Evolutionary conservation across 2,888 invertebrate genomes (phyloP).

Genomic region (Chrysina gloriosa): DNA sequence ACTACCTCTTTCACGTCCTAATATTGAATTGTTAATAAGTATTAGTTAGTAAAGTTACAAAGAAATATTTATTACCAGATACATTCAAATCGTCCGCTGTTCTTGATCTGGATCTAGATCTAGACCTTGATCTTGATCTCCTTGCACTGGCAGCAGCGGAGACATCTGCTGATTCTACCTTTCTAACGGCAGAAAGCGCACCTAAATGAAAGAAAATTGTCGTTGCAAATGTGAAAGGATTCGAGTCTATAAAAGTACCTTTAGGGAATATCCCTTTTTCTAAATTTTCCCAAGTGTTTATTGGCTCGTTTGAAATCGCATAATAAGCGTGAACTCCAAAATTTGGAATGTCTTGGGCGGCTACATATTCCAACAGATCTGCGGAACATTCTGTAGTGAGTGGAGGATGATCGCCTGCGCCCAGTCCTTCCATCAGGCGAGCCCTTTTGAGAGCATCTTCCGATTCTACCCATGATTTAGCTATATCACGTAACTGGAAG

Average conservation of each 20-base stretch:
- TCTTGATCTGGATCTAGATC: slow-evolving; percentile 38
- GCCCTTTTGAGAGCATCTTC: slow-evolving; percentile 53
- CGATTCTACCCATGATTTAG: slow-evolving; percentile 57
- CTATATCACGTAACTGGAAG: slow-evolving; percentile 57
- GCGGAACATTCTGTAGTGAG: slow-evolving; percentile 61
- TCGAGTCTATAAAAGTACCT: slow-evolving; percentile 46
- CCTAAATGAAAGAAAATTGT: slow-evolving; percentile 13
- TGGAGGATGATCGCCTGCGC: slow-evolving; percentile 56
- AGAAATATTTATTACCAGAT: not conserved
- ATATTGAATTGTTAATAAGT: not conserved
- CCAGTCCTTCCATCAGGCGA: slow-evolving; percentile 49
- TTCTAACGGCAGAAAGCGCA: slow-evolving; percentile 36
- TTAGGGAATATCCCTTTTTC: slow-evolving; percentile 60
- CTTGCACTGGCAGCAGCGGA: slow-evolving; percentile 5
- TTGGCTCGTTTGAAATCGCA: slow-evolving; percentile 65
- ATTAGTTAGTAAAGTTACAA: not conserved
- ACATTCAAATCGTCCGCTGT: not conserved
- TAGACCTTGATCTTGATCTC: slow-evolving; percentile 34
- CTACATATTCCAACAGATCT: slow-evolving; percentile 64
- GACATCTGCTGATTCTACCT: slow-evolving; percentile 30
- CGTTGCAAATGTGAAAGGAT: not conserved
- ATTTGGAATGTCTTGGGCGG: slow-evolving; percentile 66
- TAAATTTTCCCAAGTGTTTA: slow-evolving; percentile 62
- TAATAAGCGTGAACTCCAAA: slow-evolving; percentile 68
- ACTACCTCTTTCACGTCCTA: slow-evolving; percentile 8